Percentiles rank a stretch among this genome's conserved stretches.
phyloP scores from a whole-genome alignment of 2,888 invertebrate genomes.

The Leucozona laternaria region DNA sequence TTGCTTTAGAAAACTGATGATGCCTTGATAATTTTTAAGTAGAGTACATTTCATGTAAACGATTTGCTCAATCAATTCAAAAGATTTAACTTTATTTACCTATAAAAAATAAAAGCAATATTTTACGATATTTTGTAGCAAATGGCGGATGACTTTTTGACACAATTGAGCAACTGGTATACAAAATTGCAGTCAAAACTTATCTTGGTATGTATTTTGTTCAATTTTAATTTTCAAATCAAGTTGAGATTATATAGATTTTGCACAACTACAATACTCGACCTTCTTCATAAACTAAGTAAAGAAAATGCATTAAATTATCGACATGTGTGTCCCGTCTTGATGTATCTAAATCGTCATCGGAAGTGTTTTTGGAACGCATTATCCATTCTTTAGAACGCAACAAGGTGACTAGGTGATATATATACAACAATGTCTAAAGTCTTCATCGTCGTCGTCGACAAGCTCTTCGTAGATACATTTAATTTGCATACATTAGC shows the following conservation, averaged over 20 bases:
- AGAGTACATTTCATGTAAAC: too few relatives aligned
- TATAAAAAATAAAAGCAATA: too few relatives aligned
- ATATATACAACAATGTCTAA: neutral
- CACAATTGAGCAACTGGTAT: too few relatives aligned
- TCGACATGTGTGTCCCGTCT: neutral
- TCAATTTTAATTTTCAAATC: too few relatives aligned
- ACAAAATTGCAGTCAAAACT: too few relatives aligned
- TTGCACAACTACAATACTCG: neutral
- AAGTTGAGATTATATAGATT: neutral
- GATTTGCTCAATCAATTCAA: too few relatives aligned
- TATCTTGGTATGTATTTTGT: too few relatives aligned
- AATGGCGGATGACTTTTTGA: too few relatives aligned
- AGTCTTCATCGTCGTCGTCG: conserved; percentile 2
- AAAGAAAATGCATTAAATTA: neutral
- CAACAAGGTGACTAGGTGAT: conserved; percentile 68
- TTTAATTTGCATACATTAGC: conserved; percentile 82
- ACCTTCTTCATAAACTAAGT: neutral
- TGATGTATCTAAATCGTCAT: conserved; percentile 20
- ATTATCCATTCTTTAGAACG: conserved; percentile 36
- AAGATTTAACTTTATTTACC: too few relatives aligned
- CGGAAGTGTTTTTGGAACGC: conserved; percentile 28
- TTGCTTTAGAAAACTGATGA: too few relatives aligned
- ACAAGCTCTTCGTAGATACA: conserved; percentile 49
- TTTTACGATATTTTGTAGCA: too few relatives aligned
- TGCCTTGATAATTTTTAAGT: too few relatives aligned